phyloP scores from a whole-genome alignment of 2,888 invertebrate genomes.

The Eulithis testata region DNA sequence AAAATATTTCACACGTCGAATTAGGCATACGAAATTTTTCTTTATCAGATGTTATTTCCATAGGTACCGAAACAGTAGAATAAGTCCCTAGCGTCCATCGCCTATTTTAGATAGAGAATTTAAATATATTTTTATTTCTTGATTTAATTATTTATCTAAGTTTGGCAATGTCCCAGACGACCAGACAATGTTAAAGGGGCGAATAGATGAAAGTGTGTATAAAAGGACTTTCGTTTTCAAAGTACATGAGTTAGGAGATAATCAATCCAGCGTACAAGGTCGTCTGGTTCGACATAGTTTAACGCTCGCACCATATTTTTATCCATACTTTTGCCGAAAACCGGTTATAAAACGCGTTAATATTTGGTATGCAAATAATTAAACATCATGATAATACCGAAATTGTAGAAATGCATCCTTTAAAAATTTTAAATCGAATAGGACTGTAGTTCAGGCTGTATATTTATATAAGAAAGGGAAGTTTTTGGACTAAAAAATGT shows the following conservation, averaged over 20 bases:
- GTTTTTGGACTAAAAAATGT: not conserved
- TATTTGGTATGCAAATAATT: slow-evolving; percentile 32
- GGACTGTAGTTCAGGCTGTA: no score
- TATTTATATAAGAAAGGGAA: no score
- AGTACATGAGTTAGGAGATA: slow-evolving; percentile 41
- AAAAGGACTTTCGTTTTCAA: slow-evolving; percentile 56
- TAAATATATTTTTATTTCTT: slow-evolving; percentile 2
- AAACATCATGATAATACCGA: not conserved
- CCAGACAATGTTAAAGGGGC: slow-evolving; percentile 33
- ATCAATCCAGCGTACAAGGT: slow-evolving; percentile 55
- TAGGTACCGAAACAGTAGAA: not conserved
- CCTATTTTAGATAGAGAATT: not conserved
- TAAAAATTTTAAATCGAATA: no score
- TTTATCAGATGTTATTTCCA: no score
- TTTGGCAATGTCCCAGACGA: slow-evolving; percentile 25
- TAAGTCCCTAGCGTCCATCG: not conserved
- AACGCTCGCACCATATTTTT: slow-evolving; percentile 48
- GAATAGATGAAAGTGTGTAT: slow-evolving; percentile 43
- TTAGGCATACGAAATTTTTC: no score
- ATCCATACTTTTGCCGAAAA: slow-evolving; percentile 38
- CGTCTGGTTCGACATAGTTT: slow-evolving; percentile 56
- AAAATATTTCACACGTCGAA: no score
- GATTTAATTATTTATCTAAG: slow-evolving; percentile 3
- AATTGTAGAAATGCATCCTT: no score
- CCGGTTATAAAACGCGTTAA: slow-evolving; percentile 46